Percentiles rank a stretch among this genome's conserved stretches.
These are phyloP conservation scores for Brachyrhaphis roseni DNA, from an alignment of 2,797 vertebrate genomes.

Conservation along the genomic window DNA sequence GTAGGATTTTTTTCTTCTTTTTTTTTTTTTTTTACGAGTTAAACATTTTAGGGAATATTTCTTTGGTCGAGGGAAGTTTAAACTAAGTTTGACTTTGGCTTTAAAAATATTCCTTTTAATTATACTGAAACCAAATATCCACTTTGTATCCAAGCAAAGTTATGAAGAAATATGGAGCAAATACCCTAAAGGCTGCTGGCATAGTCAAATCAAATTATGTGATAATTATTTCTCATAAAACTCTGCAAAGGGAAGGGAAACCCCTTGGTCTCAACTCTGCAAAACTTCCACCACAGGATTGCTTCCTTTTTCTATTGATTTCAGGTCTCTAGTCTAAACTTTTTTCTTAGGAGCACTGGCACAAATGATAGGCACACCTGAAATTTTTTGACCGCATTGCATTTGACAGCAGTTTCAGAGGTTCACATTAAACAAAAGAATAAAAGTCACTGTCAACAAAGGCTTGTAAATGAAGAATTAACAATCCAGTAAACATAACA, in stretches of 20 bases:
- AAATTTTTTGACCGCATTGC: background rate
- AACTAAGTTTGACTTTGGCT: background rate
- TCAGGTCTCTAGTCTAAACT: background rate
- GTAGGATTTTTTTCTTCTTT: background rate
- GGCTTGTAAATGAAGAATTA: background rate
- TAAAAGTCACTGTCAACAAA: background rate
- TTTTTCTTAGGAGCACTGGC: background rate
- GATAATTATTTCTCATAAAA: background rate
- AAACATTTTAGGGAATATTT: background rate
- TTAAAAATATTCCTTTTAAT: background rate
- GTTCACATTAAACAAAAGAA: background rate
- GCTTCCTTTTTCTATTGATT: slow-evolving; percentile 17
- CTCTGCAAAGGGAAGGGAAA: background rate
- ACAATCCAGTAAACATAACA: background rate
- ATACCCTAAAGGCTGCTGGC: background rate
- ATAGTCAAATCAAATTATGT: background rate
- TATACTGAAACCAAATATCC: background rate
- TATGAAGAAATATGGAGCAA: background rate
- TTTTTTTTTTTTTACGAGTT: background rate
- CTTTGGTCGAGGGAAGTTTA: background rate
- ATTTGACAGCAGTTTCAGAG: background rate
- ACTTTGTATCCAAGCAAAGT: background rate
- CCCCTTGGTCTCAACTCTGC: background rate
- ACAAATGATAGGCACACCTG: too few relatives aligned
- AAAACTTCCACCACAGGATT: slow-evolving; percentile 13